A percentile compares a stretch with the other conserved stretches of the same genome.
Conservation (phyloP, 2,888 invertebrate genomes). For the Anthophora plumipes region DNA sequence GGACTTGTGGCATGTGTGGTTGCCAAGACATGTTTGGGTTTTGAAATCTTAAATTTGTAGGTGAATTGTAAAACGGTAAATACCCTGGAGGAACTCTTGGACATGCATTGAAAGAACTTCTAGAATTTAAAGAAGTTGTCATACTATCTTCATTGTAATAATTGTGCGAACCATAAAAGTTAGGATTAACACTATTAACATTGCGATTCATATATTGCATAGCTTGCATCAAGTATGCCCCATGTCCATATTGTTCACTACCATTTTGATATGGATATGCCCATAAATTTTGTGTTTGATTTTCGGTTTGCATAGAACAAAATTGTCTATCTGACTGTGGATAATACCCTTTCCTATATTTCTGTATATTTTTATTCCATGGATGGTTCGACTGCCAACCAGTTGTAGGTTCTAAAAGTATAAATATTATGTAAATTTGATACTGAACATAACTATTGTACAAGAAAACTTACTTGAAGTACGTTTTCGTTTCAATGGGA, state of each 20-base stretch:
- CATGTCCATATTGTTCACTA: constrained; percentile 33
- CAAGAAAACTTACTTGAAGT: constrained; percentile 52
- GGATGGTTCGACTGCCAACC: constrained; percentile 79
- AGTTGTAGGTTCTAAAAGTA: constrained; percentile 43
- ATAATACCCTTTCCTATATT: constrained; percentile 25
- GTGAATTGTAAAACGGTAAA: constrained; percentile 5
- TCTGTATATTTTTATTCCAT: constrained; percentile 73
- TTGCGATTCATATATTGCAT: constrained; percentile 39
- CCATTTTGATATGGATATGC: constrained; percentile 51
- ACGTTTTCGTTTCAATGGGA: constrained; percentile 68
- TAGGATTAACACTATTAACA: constrained; percentile 23
- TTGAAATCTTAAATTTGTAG: constrained; percentile 37
- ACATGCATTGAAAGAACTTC: constrained; percentile 24
- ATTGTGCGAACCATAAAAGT: constrained; percentile 33
- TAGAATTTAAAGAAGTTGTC: constrained; percentile 26
- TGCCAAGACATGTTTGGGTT: constrained; percentile 47
- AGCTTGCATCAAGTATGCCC: constrained; percentile 24
- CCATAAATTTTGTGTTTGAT: constrained; percentile 63
- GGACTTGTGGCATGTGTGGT: constrained; percentile 31
- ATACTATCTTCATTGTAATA: constrained; percentile 27
- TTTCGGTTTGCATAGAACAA: constrained; percentile 22
- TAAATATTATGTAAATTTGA: not conserved
- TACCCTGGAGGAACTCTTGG: constrained; percentile 26
- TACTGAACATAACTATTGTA: not conserved
- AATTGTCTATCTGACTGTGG: constrained; percentile 36